These are phyloP conservation scores for Probaryconus sp. DNA, from an alignment of 1,140 invertebrate genomes.

Conservation along the genomic window DNA sequence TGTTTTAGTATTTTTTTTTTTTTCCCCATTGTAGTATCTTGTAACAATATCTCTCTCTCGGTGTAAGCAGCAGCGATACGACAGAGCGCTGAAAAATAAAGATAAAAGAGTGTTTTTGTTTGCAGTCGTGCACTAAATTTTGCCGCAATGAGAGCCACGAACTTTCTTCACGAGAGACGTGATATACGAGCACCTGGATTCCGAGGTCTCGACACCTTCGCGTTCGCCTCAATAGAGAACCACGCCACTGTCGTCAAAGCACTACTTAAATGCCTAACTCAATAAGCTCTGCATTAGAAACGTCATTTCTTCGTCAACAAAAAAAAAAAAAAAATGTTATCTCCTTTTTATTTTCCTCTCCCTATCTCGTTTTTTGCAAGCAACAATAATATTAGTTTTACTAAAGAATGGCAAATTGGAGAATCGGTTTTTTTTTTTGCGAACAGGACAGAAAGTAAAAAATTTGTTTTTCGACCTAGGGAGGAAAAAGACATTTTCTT, in stretches of 20 bases:
- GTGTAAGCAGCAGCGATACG: constrained; percentile 48
- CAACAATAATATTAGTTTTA: too few species aligned
- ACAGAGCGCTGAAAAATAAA: constrained; percentile 50
- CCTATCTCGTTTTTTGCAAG: too few species aligned
- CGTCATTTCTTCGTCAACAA: too few species aligned
- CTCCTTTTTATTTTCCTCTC: too few species aligned
- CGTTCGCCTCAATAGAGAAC: constrained; percentile 37
- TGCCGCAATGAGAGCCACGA: constrained; percentile 43
- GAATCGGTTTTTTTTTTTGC: too few species aligned
- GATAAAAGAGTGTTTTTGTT: constrained; percentile 50
- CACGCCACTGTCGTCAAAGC: constrained; percentile 33
- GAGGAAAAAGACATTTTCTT: too few species aligned
- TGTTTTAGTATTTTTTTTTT: constrained; percentile 16
- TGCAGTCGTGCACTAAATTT: constrained; percentile 52
- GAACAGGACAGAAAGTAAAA: too few species aligned
- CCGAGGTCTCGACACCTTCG: constrained; percentile 15
- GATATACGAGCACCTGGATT: constrained; percentile 50
- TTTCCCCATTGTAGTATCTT: constrained; percentile 21
- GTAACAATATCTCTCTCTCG: constrained; percentile 47
- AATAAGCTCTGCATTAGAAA: too few species aligned
- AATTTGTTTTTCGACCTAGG: too few species aligned
- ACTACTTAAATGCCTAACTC: constrained; percentile 8
- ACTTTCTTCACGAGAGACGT: constrained; percentile 46
- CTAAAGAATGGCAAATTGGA: too few species aligned
- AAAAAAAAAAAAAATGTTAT: too few species aligned